Conservation (phyloP, 2,113 vertebrate genomes). For the Amia ocellicauda region DNA sequence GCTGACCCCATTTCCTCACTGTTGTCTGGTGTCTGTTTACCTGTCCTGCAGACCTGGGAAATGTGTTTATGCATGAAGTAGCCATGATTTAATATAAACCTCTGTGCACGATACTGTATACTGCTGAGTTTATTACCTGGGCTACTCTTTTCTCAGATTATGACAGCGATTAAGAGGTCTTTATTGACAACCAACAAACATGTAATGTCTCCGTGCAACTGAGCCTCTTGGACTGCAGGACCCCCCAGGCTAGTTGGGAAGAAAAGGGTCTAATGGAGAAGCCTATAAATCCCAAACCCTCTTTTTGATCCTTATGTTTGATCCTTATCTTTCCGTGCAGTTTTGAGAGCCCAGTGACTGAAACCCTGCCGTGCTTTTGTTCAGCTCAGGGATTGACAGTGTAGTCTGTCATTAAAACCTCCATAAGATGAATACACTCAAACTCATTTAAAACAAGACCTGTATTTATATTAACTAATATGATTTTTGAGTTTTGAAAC, state of each 20-base stretch:
- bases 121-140: constrained; percentile 4
- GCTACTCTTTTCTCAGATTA: constrained; percentile 37
- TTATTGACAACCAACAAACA: constrained; percentile 53
- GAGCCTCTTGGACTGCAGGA: constrained; percentile 26
- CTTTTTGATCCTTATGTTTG: constrained; percentile 38
- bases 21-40: background rate
- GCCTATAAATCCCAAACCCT: constrained; percentile 17
- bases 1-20: no score
- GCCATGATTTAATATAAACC: background rate
- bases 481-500: constrained; percentile 1
- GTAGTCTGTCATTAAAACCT: no score
- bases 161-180: constrained; percentile 54
- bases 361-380: no score
- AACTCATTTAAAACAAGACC: no score
- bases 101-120: no score
- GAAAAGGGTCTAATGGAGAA: constrained; percentile 34
- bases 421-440: no score
- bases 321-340: no score
- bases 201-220: constrained; percentile 29
- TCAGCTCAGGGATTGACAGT: no score
- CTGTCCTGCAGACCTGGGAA: background rate
- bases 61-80: background rate
- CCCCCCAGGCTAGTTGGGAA: background rate
- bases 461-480: no score
- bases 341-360: no score